Evolutionary conservation across 1,140 invertebrate genomes (phyloP), one percentile per base, ranked within the genome.

Genomic region (Calephelis nemesis): DNA sequence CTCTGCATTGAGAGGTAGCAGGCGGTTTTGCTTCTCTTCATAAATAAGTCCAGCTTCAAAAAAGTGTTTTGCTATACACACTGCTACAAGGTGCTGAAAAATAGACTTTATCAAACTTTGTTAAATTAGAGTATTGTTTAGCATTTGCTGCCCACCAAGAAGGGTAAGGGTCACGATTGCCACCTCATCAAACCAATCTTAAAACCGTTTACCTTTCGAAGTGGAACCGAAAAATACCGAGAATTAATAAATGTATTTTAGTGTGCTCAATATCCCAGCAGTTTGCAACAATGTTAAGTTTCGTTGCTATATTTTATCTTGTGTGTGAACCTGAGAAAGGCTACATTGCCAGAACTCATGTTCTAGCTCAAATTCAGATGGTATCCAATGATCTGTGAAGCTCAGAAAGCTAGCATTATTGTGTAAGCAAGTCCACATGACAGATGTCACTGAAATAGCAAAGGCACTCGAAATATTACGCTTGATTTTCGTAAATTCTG

Each of bases 341-440:
- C 60, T 78, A 77, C 72, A 78, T 82, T 39, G 75, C 74, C 11
- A 83, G 54, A 72, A 83, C 79, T 4, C 74, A 62, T 81, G 79
- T 72, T 78, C 30, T 19, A 76, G 63, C 39, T 48, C 68, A 54
- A 81, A 77, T 40, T 77, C 73, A 12, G 72, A 45, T 65, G 72
- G 71, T 63, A 79, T 50, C 77, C 81, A 83, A 49, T 83, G 81
- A 3, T 76, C 81, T 60, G 81, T 81, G 62, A 81, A 82, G 47
- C 76, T 82, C 68, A 82, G 49, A 70, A 80, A 81, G 50, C 78
- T 80, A 6, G 15, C 39, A 49, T 70, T 77, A 69, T 82, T 81
- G 67, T 77, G 67, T 13, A 65, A 42, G 64, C 76, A 80, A 64
- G 76, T 83, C 78, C 78, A 82, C 63, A 79, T 76, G 64, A 78